Conservation (phyloP, 2,113 vertebrate genomes). For the Oophaga pumilio region DNA sequence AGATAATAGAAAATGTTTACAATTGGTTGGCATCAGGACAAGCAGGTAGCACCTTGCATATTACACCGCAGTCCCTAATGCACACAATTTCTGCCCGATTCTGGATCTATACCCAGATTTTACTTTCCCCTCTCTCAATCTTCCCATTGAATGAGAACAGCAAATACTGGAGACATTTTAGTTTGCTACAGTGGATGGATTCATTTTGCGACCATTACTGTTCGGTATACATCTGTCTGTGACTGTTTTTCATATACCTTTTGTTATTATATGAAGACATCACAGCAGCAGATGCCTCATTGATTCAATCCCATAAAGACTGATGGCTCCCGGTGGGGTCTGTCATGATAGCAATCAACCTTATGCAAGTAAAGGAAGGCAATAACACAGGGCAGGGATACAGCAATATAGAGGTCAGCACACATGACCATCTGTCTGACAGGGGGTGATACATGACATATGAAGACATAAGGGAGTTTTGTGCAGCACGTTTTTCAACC, state of each 20-base stretch:
- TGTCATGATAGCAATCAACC: too few species aligned
- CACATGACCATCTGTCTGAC: too few species aligned
- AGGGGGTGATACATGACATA: too few species aligned
- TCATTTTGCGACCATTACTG: not conserved
- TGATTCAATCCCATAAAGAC: not conserved
- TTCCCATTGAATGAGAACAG: too few species aligned
- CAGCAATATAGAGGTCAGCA: too few species aligned
- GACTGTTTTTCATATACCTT: not conserved
- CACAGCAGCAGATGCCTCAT: not conserved
- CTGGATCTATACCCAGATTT: not conserved
- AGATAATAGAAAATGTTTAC: conserved; percentile 12
- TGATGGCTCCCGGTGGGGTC: not conserved
- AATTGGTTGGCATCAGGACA: not conserved
- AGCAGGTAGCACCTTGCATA: not conserved
- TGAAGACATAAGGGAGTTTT: too few species aligned
- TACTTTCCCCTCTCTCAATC: too few species aligned
- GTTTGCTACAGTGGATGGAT: too few species aligned
- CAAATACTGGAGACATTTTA: too few species aligned
- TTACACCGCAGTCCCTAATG: not conserved
- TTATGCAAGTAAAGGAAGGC: too few species aligned
- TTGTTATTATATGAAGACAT: not conserved
- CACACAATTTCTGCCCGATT: not conserved
- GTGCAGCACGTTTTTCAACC: too few species aligned
- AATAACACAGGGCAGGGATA: too few species aligned
- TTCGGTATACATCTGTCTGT: not conserved